Percentiles rank a stretch among this genome's conserved stretches.
These are phyloP conservation scores for Halichoerus grypus DNA, from an alignment of 2,113 vertebrate species.

Conservation along the genomic window DNA sequence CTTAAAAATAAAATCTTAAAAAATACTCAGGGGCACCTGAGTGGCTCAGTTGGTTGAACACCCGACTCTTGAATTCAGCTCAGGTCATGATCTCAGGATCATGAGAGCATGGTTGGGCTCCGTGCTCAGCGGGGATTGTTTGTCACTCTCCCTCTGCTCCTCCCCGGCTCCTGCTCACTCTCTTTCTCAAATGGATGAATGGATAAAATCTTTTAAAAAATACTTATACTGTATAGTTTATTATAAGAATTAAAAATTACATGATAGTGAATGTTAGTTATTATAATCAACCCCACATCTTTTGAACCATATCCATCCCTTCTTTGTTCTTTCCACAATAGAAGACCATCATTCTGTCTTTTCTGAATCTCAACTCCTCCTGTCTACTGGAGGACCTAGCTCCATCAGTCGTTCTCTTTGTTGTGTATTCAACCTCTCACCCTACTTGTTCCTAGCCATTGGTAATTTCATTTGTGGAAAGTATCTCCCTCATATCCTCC, in stretches of 20 bases:
- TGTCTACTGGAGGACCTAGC: background rate
- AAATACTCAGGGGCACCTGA: background rate
- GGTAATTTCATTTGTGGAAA: background rate
- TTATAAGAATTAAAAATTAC: constrained; percentile 28
- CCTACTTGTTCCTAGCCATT: background rate
- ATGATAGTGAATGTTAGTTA: background rate
- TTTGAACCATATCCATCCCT: background rate
- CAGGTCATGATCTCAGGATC: background rate
- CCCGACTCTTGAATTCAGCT: background rate
- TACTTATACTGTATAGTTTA: background rate
- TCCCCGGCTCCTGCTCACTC: too few species aligned
- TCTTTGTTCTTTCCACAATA: background rate
- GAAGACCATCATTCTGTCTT: background rate
- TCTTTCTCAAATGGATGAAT: background rate
- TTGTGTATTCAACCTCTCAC: background rate
- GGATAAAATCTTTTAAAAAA: background rate
- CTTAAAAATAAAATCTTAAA: background rate
- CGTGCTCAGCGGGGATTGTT: background rate
- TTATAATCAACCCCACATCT: background rate
- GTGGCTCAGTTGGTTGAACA: background rate
- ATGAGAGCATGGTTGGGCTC: background rate
- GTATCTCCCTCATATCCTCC: background rate
- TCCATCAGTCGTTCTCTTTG: background rate
- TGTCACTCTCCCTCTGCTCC: background rate
- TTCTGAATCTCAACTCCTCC: background rate